A percentile compares a stretch with the other conserved stretches of the same genome.
phyloP scores from a whole-genome alignment of 2,888 invertebrate species.

The Drosophila macrothrix region DNA sequence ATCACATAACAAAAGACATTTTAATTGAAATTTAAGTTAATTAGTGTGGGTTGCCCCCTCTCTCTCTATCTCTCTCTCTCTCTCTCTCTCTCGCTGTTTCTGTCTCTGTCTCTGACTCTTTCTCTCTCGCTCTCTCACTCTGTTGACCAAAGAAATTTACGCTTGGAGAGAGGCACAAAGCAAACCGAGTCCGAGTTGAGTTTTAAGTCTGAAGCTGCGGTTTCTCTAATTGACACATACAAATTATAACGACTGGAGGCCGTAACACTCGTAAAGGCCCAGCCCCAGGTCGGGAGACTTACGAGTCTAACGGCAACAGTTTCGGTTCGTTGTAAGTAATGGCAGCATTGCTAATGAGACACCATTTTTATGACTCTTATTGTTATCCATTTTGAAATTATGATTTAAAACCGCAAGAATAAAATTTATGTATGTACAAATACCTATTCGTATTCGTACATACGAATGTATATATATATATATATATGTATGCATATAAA shows the following conservation, averaged over 20 bases:
- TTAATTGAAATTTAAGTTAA: constrained; percentile 82
- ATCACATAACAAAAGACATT: constrained; percentile 80
- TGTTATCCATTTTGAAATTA: constrained; percentile 54
- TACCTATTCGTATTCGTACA: constrained; percentile 3
- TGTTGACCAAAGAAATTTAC: constrained; percentile 34
- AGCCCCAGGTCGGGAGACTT: constrained; percentile 2
- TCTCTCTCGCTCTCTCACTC: not conserved
- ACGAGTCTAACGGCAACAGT: constrained; percentile 31
- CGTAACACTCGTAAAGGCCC: constrained; percentile 1
- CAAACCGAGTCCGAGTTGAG: not conserved
- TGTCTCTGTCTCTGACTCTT: not conserved
- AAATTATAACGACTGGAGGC: constrained; percentile 42
- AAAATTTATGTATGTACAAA: constrained; percentile 57
- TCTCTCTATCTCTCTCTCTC: not conserved
- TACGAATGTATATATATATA: not conserved
- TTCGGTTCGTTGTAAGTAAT: constrained; percentile 46
- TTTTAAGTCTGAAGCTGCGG: constrained; percentile 29
- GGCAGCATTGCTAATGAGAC: constrained; percentile 65
- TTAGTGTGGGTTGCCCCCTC: constrained; percentile 60
- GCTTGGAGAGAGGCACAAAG: constrained; percentile 22
- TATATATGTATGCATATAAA: not conserved
- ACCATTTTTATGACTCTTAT: constrained; percentile 48
- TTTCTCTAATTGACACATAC: constrained; percentile 64
- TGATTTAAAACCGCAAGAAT: constrained; percentile 69
- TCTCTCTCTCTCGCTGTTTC: not conserved